Evolutionary conservation across 2,888 invertebrate genomes (phyloP).

Genomic region (Temnothorax ravouxi): DNA sequence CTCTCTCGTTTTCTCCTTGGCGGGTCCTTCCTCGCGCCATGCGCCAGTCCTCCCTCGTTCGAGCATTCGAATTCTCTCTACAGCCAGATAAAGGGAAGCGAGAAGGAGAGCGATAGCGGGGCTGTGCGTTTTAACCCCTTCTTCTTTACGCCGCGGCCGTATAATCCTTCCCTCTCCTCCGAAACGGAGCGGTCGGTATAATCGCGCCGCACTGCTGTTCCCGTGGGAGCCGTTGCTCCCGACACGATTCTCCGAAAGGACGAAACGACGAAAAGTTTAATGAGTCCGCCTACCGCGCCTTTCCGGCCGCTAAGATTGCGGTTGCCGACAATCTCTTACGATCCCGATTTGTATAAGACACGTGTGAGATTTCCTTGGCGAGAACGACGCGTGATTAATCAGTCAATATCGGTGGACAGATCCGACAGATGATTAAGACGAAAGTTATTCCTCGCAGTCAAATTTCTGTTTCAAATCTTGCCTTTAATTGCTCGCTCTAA

Average conservation of each 20-base stretch:
- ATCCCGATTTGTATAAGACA: conserved; percentile 32
- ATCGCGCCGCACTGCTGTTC: conserved; percentile 73
- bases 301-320: conserved; percentile 64
- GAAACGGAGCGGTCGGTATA: conserved; percentile 69
- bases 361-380: not conserved
- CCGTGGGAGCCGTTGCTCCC: conserved; percentile 79
- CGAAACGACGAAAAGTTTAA: conserved; percentile 85
- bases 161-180: conserved; percentile 77
- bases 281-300: conserved; percentile 78
- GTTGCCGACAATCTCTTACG: conserved; percentile 46
- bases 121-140: conserved; percentile 79
- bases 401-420: not conserved
- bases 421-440: not conserved
- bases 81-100: conserved; percentile 4
- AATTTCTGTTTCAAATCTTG: not conserved
- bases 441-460: not conserved
- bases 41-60: conserved; percentile 51
- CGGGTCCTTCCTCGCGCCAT: conserved; percentile 13
- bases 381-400: not conserved
- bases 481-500: not conserved
- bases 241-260: conserved; percentile 78
- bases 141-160: conserved; percentile 74
- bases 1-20: conserved; percentile 45
- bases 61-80: conserved; percentile 72
- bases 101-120: conserved; percentile 4